Evolutionary conservation across 2,113 vertebrate genomes (phyloP), one percentile per base, ranked within the genome.

Genomic region (Colaptes auratus): DNA sequence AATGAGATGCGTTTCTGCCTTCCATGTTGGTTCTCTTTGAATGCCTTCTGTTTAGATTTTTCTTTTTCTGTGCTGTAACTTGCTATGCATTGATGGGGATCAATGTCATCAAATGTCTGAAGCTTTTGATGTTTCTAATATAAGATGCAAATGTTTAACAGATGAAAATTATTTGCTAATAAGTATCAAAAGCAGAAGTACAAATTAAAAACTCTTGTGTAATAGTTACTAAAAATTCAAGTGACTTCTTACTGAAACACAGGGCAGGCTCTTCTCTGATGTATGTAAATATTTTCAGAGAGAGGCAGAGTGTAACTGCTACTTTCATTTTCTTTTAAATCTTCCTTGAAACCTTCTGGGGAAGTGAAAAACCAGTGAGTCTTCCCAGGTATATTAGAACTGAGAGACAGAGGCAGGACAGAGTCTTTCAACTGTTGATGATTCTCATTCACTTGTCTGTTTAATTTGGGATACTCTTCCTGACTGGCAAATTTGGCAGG

Each of bases 101-200:
- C 85, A 95, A 93, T 92, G 89, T 73, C 89, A 89, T 97, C 87
- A 95, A 95, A 97, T 76, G 79, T 92, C 85, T 92, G 64, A 66
- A 53, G 60, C 55, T 76, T 97, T 95, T 96, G 93, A 95, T 95
- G 83, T 96, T 91, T 96, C 81, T 94, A 89, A 77, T 82, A 64
- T 80, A 88, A 61, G 92, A 95, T 81, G 67, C 89, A 93, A 91
- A 86, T 88, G 69, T 76, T 91, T 33, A 86, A 67, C 93, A 97
- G 93, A 94, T 94, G 89, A 96, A 96, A 95, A 85, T 71, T 86
- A 96, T 94, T 95, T 92, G 76, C 76, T 93, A 96, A 95, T 91
- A 92, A 88, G 82, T 87, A 94, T 89, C 86, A 96, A 97, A 96
- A 96, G 58, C 60, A 93, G 59, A 92, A 91, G 42, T 79, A 59